Evolutionary conservation across 2,888 invertebrate species (phyloP), one percentile per base, ranked within the genome.

Genomic region (Lamellibrachia columna): DNA sequence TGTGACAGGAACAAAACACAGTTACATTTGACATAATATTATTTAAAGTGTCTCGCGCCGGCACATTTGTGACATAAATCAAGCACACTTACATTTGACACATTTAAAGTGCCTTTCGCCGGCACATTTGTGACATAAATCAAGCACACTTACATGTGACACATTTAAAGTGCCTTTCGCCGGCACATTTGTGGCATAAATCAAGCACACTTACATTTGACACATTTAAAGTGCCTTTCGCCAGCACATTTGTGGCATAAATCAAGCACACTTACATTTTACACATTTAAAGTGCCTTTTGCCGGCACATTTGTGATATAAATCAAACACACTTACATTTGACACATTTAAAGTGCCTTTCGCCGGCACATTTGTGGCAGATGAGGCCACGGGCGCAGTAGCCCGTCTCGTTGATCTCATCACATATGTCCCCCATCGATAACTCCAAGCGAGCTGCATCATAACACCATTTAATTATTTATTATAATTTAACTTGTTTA

Each of bases 331-430:
- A 92, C 92, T 92, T 7, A 92, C 92, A 52, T 92, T 60, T 55
- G 4, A 92, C 92, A 92, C 92, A 92, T 3, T 60, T 60, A n/a
- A 60, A 92, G 40, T 75, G n/a, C 9, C 15, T 40, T 8, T 53
- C 40, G 11, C 92, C 92, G 28, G 92, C 92, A 60, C 92, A 92
- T 22, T 60, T 53, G 92, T 92, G 92, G 40, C 92, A 92, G n/a
- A 92, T 58, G 40, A 92, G 58, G 8, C 60, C 60, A 28, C 40
- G 58, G 28, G 58, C 92, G 52, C 92, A 92, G 75, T 92, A 92
- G 9, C 58, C 52, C 75, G 40, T 92, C 75, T 92, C 92, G 60
- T 92, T 53, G 22, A 92, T 92, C 40, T 92, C 92, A 28, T 92
- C 55, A n/a, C 92, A 92, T 9, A 40, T 52, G 15, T 92, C 92